A percentile compares a stretch with the other conserved stretches of the same genome.
These are phyloP conservation scores for Ferdinandea cuprea DNA, from an alignment of 2,888 invertebrate species.

Conservation along the genomic window DNA sequence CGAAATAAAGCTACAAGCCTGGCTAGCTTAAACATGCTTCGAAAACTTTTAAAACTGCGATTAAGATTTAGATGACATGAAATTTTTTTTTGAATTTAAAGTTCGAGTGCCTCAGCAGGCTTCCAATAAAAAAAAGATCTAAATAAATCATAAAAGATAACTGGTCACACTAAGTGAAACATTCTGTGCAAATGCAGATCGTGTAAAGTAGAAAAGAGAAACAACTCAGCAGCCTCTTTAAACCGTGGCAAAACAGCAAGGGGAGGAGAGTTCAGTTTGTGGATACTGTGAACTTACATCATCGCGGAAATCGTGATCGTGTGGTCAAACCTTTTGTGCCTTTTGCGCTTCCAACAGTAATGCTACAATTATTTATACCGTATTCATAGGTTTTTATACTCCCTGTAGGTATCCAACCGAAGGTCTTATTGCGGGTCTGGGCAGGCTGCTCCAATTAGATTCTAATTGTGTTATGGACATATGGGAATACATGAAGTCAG, in stretches of 20 bases:
- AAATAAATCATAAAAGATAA: too few relatives aligned
- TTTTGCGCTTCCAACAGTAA: conserved; percentile 73
- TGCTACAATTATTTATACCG: conserved; percentile 73
- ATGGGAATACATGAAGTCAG: conserved; percentile 62
- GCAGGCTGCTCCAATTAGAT: conserved; percentile 65
- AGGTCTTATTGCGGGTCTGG: conserved; percentile 34
- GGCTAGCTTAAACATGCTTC: too few relatives aligned
- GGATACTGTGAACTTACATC: conserved; percentile 67
- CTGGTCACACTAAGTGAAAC: conserved; percentile 40
- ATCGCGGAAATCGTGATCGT: conserved; percentile 75
- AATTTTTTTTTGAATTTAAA: too few relatives aligned
- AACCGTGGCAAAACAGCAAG: not conserved
- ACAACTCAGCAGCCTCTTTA: conserved; percentile 7
- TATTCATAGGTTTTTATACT: conserved; percentile 68
- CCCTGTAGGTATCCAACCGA: conserved; percentile 21
- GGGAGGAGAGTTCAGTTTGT: not conserved
- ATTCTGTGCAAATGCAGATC: conserved; percentile 62
- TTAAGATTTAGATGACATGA: too few relatives aligned
- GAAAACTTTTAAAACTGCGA: too few relatives aligned
- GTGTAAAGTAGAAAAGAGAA: conserved; percentile 51
- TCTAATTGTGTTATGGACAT: conserved; percentile 70
- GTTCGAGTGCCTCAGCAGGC: too few relatives aligned
- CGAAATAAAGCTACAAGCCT: too few relatives aligned
- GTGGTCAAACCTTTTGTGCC: conserved; percentile 74
- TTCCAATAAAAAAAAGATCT: too few relatives aligned